phyloP scores from a whole-genome alignment of 2,113 vertebrate species.

The Felis chaus region DNA sequence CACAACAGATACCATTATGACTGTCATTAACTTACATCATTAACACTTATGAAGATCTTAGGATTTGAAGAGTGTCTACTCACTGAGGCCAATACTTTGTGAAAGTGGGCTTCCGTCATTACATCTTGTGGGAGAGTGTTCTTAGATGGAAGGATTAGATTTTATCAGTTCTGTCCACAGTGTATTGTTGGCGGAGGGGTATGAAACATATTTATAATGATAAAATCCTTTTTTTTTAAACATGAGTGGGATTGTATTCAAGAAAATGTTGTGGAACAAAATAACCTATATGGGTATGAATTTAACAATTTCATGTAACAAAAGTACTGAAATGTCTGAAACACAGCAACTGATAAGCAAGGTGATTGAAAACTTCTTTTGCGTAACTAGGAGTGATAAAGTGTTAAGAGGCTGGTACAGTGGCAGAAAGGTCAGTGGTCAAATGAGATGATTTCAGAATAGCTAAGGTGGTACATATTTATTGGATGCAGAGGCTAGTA shows the following conservation, averaged over 20 bases:
- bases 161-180: not conserved
- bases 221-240: not conserved
- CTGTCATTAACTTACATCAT: not conserved
- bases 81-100: not conserved
- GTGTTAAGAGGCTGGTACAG: not conserved
- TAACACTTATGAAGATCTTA: not conserved
- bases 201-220: not conserved
- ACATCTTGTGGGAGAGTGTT: not conserved
- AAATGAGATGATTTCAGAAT: not conserved
- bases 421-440: not conserved
- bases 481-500: not conserved
- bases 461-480: not conserved
- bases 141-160: not conserved
- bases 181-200: not conserved
- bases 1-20: not conserved
- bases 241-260: not conserved
- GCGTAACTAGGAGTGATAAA: not conserved
- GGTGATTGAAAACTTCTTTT: not conserved
- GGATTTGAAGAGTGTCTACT: not conserved
- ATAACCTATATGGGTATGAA: not conserved
- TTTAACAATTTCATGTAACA: not conserved
- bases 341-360: not conserved
- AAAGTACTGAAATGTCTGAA: not conserved
- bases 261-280: not conserved
- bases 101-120: not conserved